Evolutionary conservation across 2,888 invertebrate species (phyloP).

Genomic region (Isoperla grammatica): DNA sequence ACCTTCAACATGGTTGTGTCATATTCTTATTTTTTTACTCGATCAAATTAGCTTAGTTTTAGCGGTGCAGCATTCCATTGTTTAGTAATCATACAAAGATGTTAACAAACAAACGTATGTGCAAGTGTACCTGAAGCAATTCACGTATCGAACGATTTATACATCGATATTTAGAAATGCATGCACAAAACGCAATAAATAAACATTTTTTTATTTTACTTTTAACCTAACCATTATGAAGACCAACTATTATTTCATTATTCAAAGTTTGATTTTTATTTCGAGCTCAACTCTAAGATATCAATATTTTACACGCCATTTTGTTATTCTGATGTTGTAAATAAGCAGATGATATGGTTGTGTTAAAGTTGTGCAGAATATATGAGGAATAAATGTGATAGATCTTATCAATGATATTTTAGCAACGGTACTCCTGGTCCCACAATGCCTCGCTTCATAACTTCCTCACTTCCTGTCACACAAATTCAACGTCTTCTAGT

Average conservation of each 20-base stretch:
- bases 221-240: neutral
- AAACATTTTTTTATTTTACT: neutral
- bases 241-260: neutral
- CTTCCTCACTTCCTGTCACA: no score
- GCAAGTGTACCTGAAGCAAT: no score
- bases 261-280: neutral
- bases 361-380: constrained; percentile 4
- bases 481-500: no score
- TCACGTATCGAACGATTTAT: neutral
- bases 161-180: constrained; percentile 14
- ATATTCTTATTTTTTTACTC: constrained; percentile 25
- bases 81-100: no score
- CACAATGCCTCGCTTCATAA: no score
- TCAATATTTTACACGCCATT: constrained; percentile 5
- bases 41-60: constrained; percentile 1
- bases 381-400: constrained; percentile 10
- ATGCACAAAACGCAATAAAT: constrained; percentile 19
- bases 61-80: neutral
- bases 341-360: constrained; percentile 1
- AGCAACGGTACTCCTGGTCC: no score
- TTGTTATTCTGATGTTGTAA: neutral
- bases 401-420: neutral
- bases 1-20: constrained; percentile 22
- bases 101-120: no score
- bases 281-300: neutral